These are phyloP conservation scores for Hyles lineata DNA, from an alignment of 2,888 invertebrate genomes.

Conservation along the genomic window DNA sequence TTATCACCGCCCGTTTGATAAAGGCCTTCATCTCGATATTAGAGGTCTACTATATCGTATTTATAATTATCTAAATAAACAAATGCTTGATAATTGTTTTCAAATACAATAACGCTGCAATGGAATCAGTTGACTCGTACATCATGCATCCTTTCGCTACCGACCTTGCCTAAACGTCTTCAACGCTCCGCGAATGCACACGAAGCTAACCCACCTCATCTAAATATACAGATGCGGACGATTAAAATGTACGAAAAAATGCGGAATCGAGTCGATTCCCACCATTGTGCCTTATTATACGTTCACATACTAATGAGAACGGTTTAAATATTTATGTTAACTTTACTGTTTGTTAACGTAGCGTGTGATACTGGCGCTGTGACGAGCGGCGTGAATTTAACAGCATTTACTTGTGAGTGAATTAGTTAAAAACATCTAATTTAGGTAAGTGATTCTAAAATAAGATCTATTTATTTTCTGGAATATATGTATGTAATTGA, in stretches of 20 bases:
- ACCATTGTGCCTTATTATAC: not conserved
- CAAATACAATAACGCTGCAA: not conserved
- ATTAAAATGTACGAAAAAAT: conserved; percentile 11
- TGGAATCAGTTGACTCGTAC: not conserved
- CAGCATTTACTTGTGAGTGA: not conserved
- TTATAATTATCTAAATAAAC: not conserved
- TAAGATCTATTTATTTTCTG: too few relatives aligned
- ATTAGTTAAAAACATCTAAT: too few relatives aligned
- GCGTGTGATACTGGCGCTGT: not conserved
- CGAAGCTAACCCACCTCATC: not conserved
- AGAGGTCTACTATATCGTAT: not conserved
- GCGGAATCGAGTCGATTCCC: conserved; percentile 16
- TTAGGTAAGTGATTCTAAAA: too few relatives aligned
- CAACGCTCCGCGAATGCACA: conserved; percentile 6
- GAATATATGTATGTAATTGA: too few relatives aligned
- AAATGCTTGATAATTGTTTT: not conserved
- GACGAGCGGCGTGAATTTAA: not conserved
- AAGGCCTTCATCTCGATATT: not conserved
- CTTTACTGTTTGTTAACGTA: not conserved
- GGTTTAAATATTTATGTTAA: conserved; percentile 5
- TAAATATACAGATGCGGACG: not conserved
- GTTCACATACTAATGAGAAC: conserved; percentile 13
- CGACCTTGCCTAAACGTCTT: conserved; percentile 19
- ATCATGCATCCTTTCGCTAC: conserved; percentile 4
- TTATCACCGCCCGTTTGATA: too few relatives aligned